Conservation (phyloP, 2,113 vertebrate genomes). For the Gymnobelideus leadbeateri region DNA sequence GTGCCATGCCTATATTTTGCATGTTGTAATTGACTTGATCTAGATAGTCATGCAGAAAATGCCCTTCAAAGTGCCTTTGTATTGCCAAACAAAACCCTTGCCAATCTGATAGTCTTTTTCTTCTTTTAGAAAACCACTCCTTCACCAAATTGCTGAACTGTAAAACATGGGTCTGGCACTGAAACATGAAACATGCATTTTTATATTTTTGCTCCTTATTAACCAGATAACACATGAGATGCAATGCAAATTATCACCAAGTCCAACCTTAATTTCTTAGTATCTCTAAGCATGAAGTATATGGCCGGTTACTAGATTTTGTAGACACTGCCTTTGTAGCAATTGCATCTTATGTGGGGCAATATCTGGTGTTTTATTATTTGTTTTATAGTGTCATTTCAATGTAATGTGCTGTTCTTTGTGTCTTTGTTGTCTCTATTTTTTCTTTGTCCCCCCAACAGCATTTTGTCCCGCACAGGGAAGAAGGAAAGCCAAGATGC, state of each 20-base stretch:
- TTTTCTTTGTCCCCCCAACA: slow-evolving; percentile 99
- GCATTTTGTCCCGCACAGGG: slow-evolving; percentile 99
- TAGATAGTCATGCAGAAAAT: slow-evolving; percentile 57
- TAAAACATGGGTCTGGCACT: slow-evolving; percentile 99
- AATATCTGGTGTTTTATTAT: slow-evolving; percentile 99
- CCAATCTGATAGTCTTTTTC: slow-evolving; percentile 72
- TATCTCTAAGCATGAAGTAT: slow-evolving; percentile 73
- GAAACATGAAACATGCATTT: slow-evolving; percentile 99
- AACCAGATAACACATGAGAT: slow-evolving; percentile 99
- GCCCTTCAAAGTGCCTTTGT: slow-evolving; percentile 51
- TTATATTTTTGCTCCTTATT: slow-evolving; percentile 99
- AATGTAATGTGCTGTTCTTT: slow-evolving; percentile 99
- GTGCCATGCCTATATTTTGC: slow-evolving; percentile 99
- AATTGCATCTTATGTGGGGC: slow-evolving; percentile 99
- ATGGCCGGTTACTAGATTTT: slow-evolving; percentile 76
- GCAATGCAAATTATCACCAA: slow-evolving; percentile 91
- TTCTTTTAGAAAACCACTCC: slow-evolving; percentile 61
- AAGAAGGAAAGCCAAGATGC: slow-evolving; percentile 99
- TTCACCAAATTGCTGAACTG: slow-evolving; percentile 81
- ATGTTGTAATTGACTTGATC: slow-evolving; percentile 81
- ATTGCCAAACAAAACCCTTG: slow-evolving; percentile 67
- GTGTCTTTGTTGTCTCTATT: slow-evolving; percentile 99
- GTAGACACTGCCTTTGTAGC: slow-evolving; percentile 82
- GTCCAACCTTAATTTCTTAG: slow-evolving; percentile 80
- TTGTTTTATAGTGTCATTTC: slow-evolving; percentile 99